phyloP scores from a whole-genome alignment of 2,888 invertebrate species.

The Dicyrtoma fusca region DNA sequence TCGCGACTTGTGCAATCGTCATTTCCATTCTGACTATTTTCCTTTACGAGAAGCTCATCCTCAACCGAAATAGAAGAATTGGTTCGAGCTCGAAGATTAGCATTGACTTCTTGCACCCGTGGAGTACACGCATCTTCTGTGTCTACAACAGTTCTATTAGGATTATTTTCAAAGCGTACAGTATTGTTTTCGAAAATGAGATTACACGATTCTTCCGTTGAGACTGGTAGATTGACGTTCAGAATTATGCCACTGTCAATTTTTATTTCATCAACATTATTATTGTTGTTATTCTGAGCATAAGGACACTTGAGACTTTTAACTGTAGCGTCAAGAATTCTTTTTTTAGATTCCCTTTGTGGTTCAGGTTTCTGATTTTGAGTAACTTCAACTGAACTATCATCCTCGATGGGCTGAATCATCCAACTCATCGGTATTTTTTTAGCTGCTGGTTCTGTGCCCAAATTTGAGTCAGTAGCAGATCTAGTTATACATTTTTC shows the following conservation, averaged over 20 bases:
- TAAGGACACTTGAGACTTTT: slow-evolving; percentile 56
- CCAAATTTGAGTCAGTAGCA: slow-evolving; percentile 52
- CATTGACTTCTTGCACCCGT: neutral
- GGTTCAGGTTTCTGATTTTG: slow-evolving; percentile 43
- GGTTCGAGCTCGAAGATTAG: neutral
- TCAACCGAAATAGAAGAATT: neutral
- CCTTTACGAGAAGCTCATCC: neutral
- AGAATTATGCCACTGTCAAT: neutral
- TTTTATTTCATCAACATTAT: slow-evolving; percentile 2
- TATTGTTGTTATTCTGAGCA: slow-evolving; percentile 26
- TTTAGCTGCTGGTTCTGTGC: slow-evolving; percentile 16
- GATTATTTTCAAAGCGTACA: slow-evolving; percentile 49
- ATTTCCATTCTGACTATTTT: neutral
- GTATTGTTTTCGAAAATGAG: slow-evolving; percentile 49
- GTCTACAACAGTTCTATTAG: slow-evolving; percentile 4
- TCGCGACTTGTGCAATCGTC: neutral
- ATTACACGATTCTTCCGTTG: slow-evolving; percentile 39
- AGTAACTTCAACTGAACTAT: slow-evolving; percentile 15
- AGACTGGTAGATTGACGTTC: neutral
- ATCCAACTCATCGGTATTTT: slow-evolving; percentile 17
- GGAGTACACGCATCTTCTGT: neutral
- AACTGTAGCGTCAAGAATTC: slow-evolving; percentile 45
- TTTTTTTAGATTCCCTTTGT: slow-evolving; percentile 40
- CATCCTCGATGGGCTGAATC: slow-evolving; percentile 25
- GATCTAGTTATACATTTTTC: slow-evolving; percentile 44